Base-by-base conservation (phyloP, 2,797 vertebrate genomes). In the Cossypha caffra region DNA sequence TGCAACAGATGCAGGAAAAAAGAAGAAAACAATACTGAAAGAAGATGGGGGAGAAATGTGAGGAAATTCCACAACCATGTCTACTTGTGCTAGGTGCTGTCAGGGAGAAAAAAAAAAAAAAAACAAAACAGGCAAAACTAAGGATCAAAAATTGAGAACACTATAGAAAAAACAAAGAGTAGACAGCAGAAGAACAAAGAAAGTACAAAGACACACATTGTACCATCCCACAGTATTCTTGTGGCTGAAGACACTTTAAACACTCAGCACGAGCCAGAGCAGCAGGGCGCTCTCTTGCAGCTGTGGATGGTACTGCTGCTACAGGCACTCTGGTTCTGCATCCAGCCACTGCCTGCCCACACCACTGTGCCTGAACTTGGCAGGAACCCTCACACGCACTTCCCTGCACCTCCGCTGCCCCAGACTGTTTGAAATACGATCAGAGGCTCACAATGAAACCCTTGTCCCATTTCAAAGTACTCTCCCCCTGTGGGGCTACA, bases 11-110 rank as follows among this genome's bases (percentile, higher is more conserved):
- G 11, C 63, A 29, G 7, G 2, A 78, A 4, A 59, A 62, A 51
- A 68, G 4, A 69, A 3, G 13, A 81, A 71, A 74, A 51, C 6
- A 45, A n/a, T 29, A 74, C 10, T 45, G 35, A 61, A 75, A 61
- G 5, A 61, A 62, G 10, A 45, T 0, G 1, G 1, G 1, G 9
- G 9, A n/a, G 5, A 66, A 85, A 38, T 0, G 0, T 7, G 9
- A 80, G 9, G 26, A 37, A 90, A 64, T 64, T 20, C 14, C 20
- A 57, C 37, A 78, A 6, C 8, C 13, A 23, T 0, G 0, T 8
- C 5, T 31, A 9, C 16, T 58, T 87, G 38, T 21, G 8, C 25
- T 64, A 28, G 7, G 19, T 50, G 59, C 24, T 69, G n/a, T 11
- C 28, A 47, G 9, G 7, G 29, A 55, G 3, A 11, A 55, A 19